Base-by-base conservation (phyloP, 2,888 invertebrate genomes). In the Baronia brevicornis region DNA sequence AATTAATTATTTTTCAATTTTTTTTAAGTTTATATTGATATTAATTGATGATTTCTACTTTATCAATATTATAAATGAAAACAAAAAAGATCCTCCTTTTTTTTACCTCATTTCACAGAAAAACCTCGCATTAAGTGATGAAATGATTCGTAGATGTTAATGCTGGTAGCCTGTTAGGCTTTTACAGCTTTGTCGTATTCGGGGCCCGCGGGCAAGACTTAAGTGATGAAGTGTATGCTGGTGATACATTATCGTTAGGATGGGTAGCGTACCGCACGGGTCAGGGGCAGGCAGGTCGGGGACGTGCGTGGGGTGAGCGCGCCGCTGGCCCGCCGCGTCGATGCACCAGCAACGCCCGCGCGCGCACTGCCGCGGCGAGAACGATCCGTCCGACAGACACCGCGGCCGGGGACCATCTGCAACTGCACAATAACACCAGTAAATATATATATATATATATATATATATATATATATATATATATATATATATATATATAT, bases 311-410 rank as follows among this genome's bases (percentile, higher is more conserved):
- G 40, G 23, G 6, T 53, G 55, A 5, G 56, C 44, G 3, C 77
- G 52, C 5, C 70, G 48, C 42, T 75, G 79, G 0, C 82, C 82
- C 1, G 93, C 93, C 37, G 93, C 93, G 64, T 95, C 94, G 2
- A 94, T 94, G 63, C 95, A 95, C 94, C 94, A 94, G 62, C 94
- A 94, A 13, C 88, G 86, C 0, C 74, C 70, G 5, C 85, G 87
- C 10, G 89, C 88, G 55, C 94, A 94, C 54, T 94, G 94, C 0
- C 88, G 90, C 1, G 94, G 89, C 1, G 88, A 73, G 66, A 94
- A 94, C 44, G 89, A 86, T 0, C 92, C 93, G 39, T 88, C 86
- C 2, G 86, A 64, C 43, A 90, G 87, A 48, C 93, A 93, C n/a
- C 88, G 87, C 75, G 91, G 67, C 78, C 91, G 47, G 71, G 86